A percentile compares a stretch with the other conserved stretches of the same genome.
Conservation (phyloP, 1,140 invertebrate species). For the roundworm (Caenorhabditis elegans) region WBcel235 BX284603.4:9577501-9578000, state of each 20-base stretch:
- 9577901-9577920: slow-evolving; percentile 10
- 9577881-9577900: slow-evolving; percentile 23
- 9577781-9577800: not conserved
- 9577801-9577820: slow-evolving; percentile 4
- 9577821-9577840: not conserved
- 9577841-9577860: not conserved
- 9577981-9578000: slow-evolving; percentile 21
- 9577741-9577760: slow-evolving; percentile 33
- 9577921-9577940: slow-evolving; percentile 24
- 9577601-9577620: slow-evolving; percentile 1
- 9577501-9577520: slow-evolving; percentile 31
- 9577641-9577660: slow-evolving; percentile 27
- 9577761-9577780: slow-evolving; percentile 31
- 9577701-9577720: slow-evolving; percentile 23
- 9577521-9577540: slow-evolving; percentile 35
- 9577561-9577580: not conserved
- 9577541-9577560: not conserved
- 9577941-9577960: slow-evolving; percentile 15
- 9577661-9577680: slow-evolving; percentile 31
- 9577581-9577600: slow-evolving; percentile 32
- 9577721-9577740: slow-evolving; percentile 31
- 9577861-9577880: not conserved
- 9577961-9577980: not conserved
- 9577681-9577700: slow-evolving; percentile 28
- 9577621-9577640: slow-evolving; percentile 24